phyloP scores from a whole-genome alignment of 2,888 invertebrate species.

The Drosophila imparisetae region DNA sequence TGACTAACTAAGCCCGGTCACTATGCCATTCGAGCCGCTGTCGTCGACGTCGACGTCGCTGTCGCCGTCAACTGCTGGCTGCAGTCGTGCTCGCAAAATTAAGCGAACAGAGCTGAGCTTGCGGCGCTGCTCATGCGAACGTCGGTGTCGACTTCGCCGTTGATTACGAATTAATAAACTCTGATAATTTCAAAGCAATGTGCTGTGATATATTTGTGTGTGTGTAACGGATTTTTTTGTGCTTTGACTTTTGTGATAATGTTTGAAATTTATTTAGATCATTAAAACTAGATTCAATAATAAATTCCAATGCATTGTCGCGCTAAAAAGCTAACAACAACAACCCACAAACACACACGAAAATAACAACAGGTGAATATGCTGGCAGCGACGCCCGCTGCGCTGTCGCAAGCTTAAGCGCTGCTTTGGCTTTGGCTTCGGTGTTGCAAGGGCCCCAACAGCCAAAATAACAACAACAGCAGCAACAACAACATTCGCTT shows the following conservation, averaged over 20 bases:
- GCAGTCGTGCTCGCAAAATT: constrained; percentile 38
- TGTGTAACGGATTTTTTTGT: constrained; percentile 15
- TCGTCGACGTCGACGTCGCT: constrained; percentile 8
- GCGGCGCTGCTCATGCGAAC: constrained; percentile 16
- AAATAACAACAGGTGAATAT: constrained; percentile 63
- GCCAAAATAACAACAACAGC: constrained; percentile 10
- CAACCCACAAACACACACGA: constrained; percentile 3
- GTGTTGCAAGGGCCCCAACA: constrained; percentile 64
- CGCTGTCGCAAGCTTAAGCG: constrained; percentile 45
- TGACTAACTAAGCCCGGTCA: constrained; percentile 66
- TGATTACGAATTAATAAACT: constrained; percentile 66
- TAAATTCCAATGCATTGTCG: constrained; percentile 44
- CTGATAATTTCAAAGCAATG: constrained; percentile 61
- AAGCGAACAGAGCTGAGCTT: constrained; percentile 36
- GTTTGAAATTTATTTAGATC: constrained; percentile 29
- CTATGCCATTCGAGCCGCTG: constrained; percentile 40
- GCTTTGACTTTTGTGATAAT: constrained; percentile 28
- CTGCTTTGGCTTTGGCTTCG: constrained; percentile 34
- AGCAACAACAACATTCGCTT: constrained; percentile 33
- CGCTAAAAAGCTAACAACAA: constrained; percentile 6
- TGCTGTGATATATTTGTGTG: constrained; percentile 13
- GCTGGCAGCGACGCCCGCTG: constrained; percentile 39
- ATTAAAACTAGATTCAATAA: constrained; percentile 38
- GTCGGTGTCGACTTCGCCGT: constrained; percentile 5
- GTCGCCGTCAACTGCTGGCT: constrained; percentile 4